A percentile compares a stretch with the other conserved stretches of the same genome.
phyloP scores from a whole-genome alignment of 1,140 invertebrate genomes.

The Uloborus diversus region DNA sequence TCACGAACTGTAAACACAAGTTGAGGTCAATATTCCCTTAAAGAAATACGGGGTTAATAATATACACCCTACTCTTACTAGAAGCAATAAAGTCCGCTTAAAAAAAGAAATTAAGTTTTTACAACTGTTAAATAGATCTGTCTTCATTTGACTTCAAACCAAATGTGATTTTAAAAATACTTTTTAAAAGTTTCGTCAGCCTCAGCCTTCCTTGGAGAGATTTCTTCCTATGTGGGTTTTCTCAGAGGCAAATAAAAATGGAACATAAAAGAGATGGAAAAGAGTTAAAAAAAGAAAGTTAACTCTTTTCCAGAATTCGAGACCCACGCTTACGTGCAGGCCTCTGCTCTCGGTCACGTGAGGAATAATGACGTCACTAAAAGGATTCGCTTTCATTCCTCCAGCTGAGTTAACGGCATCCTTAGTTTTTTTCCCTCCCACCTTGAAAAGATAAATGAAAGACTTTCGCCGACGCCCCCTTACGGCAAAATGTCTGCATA shows the following conservation, averaged over 20 bases:
- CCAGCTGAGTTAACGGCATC: conserved; percentile 28
- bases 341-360: conserved; percentile 11
- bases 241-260: background rate
- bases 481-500: background rate
- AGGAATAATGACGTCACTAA: background rate
- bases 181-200: background rate
- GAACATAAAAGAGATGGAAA: too few species aligned
- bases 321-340: conserved; percentile 3
- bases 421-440: conserved; percentile 13
- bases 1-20: too few species aligned
- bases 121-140: too few species aligned
- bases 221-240: background rate
- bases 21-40: too few species aligned
- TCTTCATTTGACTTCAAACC: too few species aligned
- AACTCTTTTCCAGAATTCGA: background rate
- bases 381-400: conserved; percentile 2
- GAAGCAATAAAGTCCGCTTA: too few species aligned
- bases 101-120: too few species aligned
- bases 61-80: too few species aligned
- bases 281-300: background rate
- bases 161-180: background rate
- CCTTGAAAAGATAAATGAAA: conserved; percentile 1
- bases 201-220: background rate
- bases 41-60: too few species aligned
- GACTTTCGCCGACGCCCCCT: conserved; percentile 30